Conservation (phyloP, 1,140 invertebrate species). For the Vanessa tameamea region DNA sequence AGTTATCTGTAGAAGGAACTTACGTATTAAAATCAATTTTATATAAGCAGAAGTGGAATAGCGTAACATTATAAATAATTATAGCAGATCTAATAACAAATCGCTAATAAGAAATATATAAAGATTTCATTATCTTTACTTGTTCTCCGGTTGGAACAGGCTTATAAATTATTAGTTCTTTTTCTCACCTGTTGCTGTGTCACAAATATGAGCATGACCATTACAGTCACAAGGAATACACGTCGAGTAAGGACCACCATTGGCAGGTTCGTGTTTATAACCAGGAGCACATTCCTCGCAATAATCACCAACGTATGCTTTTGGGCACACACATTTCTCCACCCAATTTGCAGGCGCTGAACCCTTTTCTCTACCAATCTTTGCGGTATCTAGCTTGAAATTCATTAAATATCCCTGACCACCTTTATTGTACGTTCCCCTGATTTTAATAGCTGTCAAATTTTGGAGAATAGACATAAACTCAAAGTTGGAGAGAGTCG, state of each 20-base stretch:
- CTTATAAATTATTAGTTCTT: too few relatives aligned
- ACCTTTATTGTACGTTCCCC: constrained; percentile 92
- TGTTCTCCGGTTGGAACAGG: too few relatives aligned
- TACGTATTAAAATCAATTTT: too few relatives aligned
- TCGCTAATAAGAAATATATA: too few relatives aligned
- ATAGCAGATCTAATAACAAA: too few relatives aligned
- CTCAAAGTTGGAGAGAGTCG: constrained; percentile 89
- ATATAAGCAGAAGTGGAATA: constrained; percentile 1
- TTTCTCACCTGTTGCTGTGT: constrained; percentile 91
- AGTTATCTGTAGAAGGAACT: too few relatives aligned
- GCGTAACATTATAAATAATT: not conserved
- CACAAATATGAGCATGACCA: constrained; percentile 96
- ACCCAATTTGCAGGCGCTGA: constrained; percentile 94
- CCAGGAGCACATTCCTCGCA: constrained; percentile 98
- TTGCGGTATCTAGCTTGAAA: constrained; percentile 92
- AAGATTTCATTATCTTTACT: not conserved
- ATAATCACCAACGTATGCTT: constrained; percentile 96
- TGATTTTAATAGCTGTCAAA: constrained; percentile 95
- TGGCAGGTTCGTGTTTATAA: constrained; percentile 93
- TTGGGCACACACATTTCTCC: constrained; percentile 95
- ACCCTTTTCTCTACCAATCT: constrained; percentile 89
- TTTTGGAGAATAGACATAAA: constrained; percentile 96
- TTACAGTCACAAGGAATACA: constrained; percentile 98
- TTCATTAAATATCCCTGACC: constrained; percentile 94
- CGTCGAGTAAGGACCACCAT: constrained; percentile 94